Conservation (phyloP, 2,797 vertebrate genomes). For the Steatocranus sp. region DNA sequence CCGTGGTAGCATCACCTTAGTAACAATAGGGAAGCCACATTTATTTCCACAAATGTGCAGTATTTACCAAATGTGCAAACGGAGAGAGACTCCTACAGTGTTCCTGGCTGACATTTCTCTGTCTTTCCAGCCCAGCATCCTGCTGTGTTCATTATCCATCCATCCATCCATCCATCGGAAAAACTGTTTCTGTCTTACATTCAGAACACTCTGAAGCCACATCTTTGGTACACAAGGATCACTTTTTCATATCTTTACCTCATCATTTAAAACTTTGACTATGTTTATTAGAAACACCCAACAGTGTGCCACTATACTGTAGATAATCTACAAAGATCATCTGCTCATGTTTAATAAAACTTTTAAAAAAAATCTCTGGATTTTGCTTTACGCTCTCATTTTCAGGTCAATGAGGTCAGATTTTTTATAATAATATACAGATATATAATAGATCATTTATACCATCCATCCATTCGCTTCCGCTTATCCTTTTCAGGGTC, state of each 20-base stretch:
- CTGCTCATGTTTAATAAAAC: background rate
- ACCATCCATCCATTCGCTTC: too few species aligned
- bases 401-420: background rate
- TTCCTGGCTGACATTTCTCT: background rate
- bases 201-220: background rate
- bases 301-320: fast-evolving
- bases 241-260: background rate
- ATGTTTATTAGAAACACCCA: background rate
- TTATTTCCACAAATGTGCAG: background rate
- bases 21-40: background rate
- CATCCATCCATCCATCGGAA: fast-evolving
- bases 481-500: too few species aligned
- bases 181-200: background rate
- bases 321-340: background rate
- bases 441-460: background rate
- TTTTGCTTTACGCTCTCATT: background rate
- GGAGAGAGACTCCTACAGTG: background rate
- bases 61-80: background rate
- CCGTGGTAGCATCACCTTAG: background rate
- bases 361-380: background rate
- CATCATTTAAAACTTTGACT: background rate
- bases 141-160: background rate
- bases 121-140: background rate
- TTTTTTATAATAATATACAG: background rate
- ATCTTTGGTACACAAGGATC: background rate